Base-by-base conservation (phyloP, 1,140 invertebrate species). In the Apis laboriosa region DNA sequence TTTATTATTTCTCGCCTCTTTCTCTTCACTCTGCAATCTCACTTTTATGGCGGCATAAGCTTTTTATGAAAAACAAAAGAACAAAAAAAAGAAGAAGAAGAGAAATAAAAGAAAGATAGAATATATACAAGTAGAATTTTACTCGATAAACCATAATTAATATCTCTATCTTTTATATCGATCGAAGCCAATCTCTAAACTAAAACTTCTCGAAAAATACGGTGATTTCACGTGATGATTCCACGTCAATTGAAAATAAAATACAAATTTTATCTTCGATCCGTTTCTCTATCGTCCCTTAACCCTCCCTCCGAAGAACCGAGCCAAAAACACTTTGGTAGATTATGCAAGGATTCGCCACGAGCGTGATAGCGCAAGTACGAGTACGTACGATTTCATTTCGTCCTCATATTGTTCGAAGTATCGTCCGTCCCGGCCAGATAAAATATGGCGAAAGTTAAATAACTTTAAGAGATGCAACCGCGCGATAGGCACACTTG, bases 401-500 rank as follows among this genome's bases (percentile, higher is more conserved):
- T 58, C 77, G 66, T 85, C 58, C 72, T 34, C 66, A 55, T 84
- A 78, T 81, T 85, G 86, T 79, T 82, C 68, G 8, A 77, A 84
- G 83, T 79, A 84, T 88, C 80, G 80, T 84, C 80, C 80, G 56
- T 28, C 55, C 28, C 68, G 24, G 55, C 24, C 34, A 55, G 77
- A 88, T 90, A 90, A 90, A 88, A 90, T 90, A 90, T 82, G 82
- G 84, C 80, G 63, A 78, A 90, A 90, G 82, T 90, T 90, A 90
- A 90, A 90, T 90, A 90, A 90, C 84, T 90, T 90, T 88, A 88
- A 84, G 74, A 90, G 89, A 90, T 90, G 86, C 88, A 84, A 83
- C 85, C 60, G 86, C 63, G 66, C 77, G 88, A 89, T 89, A 90
- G 81, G 88, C 79, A 84, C 86, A 77, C 84, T 84, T 79, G 71